Evolutionary conservation across 2,888 invertebrate species (phyloP).

Genomic region (Cataglyphis livida): DNA sequence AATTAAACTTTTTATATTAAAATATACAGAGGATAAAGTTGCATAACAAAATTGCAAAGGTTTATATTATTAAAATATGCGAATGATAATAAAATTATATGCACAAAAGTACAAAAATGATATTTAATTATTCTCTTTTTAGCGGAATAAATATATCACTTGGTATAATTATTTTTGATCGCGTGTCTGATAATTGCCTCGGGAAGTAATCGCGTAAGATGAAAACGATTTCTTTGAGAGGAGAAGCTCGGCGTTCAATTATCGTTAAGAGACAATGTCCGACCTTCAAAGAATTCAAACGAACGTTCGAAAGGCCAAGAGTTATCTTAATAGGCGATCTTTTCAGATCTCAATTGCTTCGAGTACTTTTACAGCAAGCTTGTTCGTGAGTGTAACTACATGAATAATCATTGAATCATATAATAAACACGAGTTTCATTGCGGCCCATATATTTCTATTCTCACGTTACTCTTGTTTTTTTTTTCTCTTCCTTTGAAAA

Average conservation of each 20-base stretch:
- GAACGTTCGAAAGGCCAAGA: constrained; percentile 63
- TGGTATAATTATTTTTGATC: constrained; percentile 18
- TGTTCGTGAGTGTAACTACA: constrained; percentile 57
- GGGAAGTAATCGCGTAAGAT: constrained; percentile 26
- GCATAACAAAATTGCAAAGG: neutral
- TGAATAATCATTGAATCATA: constrained; percentile 41
- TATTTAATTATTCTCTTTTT: neutral
- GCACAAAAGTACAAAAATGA: neutral
- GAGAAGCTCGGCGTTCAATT: constrained; percentile 64
- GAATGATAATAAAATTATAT: constrained; percentile 3
- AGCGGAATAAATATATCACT: constrained; percentile 11
- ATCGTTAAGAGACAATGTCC: constrained; percentile 56
- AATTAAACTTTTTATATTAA: constrained; percentile 1
- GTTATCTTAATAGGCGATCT: constrained; percentile 70
- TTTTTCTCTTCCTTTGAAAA: neutral
- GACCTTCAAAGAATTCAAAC: constrained; percentile 39
- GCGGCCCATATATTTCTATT: constrained; percentile 6
- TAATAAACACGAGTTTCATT: constrained; percentile 54
- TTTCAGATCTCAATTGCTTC: constrained; percentile 56
- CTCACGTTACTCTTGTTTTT: neutral
- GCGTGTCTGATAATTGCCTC: neutral
- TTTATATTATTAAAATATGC: constrained; percentile 9
- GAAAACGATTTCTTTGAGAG: constrained; percentile 29
- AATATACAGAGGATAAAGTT: neutral
- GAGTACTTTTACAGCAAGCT: constrained; percentile 57